Evolutionary conservation across 2,113 vertebrate species (phyloP).

Genomic region (Anolis sagrei): DNA sequence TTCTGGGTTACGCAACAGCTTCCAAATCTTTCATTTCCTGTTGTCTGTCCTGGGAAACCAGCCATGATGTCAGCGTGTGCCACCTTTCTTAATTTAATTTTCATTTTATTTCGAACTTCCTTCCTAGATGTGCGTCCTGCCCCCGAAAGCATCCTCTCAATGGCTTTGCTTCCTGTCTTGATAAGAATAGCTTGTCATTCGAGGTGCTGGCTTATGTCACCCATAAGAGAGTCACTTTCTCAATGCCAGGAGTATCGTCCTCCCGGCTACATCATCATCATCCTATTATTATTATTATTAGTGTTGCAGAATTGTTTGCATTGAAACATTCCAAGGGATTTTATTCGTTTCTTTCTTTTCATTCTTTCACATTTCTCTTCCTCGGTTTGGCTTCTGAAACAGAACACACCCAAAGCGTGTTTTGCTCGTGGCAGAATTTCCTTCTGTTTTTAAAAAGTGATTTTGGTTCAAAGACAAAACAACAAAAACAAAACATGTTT

Average conservation of each 20-base stretch:
- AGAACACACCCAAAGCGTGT: no score
- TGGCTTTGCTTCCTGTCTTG: conserved; percentile 24
- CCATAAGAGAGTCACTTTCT: background rate
- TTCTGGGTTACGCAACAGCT: conserved; percentile 20
- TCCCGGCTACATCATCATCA: conserved; percentile 24
- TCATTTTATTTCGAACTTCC: conserved; percentile 29
- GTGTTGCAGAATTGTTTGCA: background rate
- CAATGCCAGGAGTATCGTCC: background rate
- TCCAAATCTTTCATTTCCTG: conserved; percentile 45
- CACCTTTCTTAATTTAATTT: conserved; percentile 15
- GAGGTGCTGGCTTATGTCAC: background rate
- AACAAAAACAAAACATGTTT: no score
- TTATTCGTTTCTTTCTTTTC: no score
- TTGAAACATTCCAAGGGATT: no score
- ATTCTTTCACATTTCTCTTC: no score
- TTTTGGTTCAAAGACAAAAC: no score
- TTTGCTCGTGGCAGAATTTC: no score
- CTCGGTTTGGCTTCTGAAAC: no score
- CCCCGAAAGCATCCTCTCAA: background rate
- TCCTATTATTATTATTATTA: no score
- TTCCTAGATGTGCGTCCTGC: conserved; percentile 14
- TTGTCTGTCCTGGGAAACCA: conserved; percentile 63
- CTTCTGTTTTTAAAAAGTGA: no score
- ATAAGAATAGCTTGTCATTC: conserved; percentile 38
- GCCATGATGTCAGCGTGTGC: conserved; percentile 12